Base-by-base conservation (phyloP, 2,888 invertebrate species). In the Callyntrura guangdongensis region DNA sequence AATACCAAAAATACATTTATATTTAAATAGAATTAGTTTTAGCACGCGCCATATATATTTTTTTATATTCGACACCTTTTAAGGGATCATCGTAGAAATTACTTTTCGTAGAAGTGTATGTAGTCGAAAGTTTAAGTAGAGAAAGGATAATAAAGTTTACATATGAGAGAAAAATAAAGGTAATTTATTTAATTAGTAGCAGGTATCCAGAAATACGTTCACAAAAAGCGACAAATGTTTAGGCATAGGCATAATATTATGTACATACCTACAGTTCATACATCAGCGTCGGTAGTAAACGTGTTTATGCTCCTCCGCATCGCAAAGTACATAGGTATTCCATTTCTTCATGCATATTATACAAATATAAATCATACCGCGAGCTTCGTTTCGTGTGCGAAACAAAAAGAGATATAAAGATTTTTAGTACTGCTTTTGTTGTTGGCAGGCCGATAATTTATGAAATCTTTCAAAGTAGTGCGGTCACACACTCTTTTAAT, bases 401-500 rank as follows among this genome's bases (percentile, higher is more conserved):
- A 81, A 82, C 17, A 61, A 61, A 82, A 61, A 61, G 81, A 36
- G 36, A 36, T 9, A 20, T 81, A 82, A 82, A 64, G 25, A 8
- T 5, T 61, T 82, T 82, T 64, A 61, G 45, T 82, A 82, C 82
- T 61, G 45, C 25, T 61, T 83, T 74, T 85, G 27, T 74, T 85
- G 72, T 83, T 88, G 82, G 69, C 88, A 88, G 69, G 25, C 49
- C 20, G 82, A 89, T 89, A 79, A 79, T 89, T 89, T 89, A 79
- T 85, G 84, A 84, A 79, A 89, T 77, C 74, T 74, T 74, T 72
- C 36, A 89, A 89, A 89, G 84, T 89, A 74, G 88, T 88, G 88
- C 88, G 88, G 69, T 88, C 88, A 88, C 88, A 90, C 69, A 85
- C 36, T 77, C 53, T 56, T 89, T 89, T 85, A 90, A 90, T 90